Percentiles rank a stretch among this genome's conserved stretches.
phyloP scores from a whole-genome alignment of 2,888 invertebrate species.

The Andrena camellia region DNA sequence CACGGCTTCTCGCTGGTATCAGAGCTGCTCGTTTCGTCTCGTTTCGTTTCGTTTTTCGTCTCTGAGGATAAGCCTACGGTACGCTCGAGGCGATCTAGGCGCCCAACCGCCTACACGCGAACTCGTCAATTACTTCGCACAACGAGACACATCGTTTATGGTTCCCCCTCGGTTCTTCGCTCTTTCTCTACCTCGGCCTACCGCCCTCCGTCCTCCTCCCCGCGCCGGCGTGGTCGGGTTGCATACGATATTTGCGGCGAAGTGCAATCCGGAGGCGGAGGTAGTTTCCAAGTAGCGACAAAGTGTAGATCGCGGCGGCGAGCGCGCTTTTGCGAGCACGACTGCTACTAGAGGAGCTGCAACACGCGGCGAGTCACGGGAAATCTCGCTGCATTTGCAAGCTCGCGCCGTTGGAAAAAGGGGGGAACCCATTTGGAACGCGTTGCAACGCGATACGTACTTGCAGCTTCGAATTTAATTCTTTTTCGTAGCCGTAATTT shows the following conservation, averaged over 20 bases:
- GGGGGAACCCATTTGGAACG: slow-evolving; percentile 23
- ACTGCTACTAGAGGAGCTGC: slow-evolving; percentile 15
- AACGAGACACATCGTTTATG: slow-evolving; percentile 81
- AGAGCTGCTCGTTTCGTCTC: slow-evolving; percentile 68
- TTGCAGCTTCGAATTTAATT: background rate
- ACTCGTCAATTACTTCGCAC: slow-evolving; percentile 84
- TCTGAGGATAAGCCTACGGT: slow-evolving; percentile 73
- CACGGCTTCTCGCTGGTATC: slow-evolving; percentile 43
- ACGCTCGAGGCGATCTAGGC: slow-evolving; percentile 80
- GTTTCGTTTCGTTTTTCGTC: slow-evolving; percentile 78
- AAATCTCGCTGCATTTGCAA: slow-evolving; percentile 12
- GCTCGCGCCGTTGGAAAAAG: slow-evolving; percentile 21
- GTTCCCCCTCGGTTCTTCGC: slow-evolving; percentile 51
- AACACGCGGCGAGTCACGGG: background rate
- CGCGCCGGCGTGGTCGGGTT: slow-evolving; percentile 30
- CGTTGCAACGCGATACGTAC: background rate
- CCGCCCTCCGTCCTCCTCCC: slow-evolving; percentile 22
- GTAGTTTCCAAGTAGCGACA: slow-evolving; percentile 70
- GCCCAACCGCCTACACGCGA: slow-evolving; percentile 81
- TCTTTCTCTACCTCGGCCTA: slow-evolving; percentile 21
- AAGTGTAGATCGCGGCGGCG: slow-evolving; percentile 60
- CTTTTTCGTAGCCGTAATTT: background rate
- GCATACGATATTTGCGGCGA: slow-evolving; percentile 62
- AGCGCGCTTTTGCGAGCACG: slow-evolving; percentile 44
- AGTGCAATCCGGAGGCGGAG: slow-evolving; percentile 68